Conservation (phyloP, 2,888 invertebrate genomes). For the Apoda limacodes region DNA sequence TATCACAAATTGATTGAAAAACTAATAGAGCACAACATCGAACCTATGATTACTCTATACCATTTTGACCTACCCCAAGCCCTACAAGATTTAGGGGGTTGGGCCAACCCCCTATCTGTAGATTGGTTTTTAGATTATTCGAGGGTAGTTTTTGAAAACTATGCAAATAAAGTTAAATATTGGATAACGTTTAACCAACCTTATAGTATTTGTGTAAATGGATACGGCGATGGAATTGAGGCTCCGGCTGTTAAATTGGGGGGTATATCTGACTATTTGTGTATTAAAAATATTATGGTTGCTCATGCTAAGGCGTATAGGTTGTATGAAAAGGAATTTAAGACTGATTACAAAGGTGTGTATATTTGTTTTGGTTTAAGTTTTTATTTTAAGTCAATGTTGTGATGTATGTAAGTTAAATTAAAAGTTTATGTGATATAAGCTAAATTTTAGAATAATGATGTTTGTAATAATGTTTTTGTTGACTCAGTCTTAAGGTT, state of each 20-base stretch:
- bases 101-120: constrained; percentile 33
- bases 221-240: constrained; percentile 44
- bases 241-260: constrained; percentile 42
- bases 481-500: too few relatives aligned
- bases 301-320: constrained; percentile 71
- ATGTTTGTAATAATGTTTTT: too few relatives aligned
- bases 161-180: constrained; percentile 57
- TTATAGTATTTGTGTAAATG: constrained; percentile 41
- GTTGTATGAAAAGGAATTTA: constrained; percentile 46
- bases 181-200: constrained; percentile 76
- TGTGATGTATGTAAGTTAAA: too few relatives aligned
- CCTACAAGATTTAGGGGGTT: constrained; percentile 45
- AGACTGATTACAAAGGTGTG: constrained; percentile 36
- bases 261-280: constrained; percentile 62
- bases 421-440: neutral
- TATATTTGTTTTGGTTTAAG: too few relatives aligned
- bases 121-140: constrained; percentile 65
- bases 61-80: constrained; percentile 46
- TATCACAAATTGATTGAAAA: constrained; percentile 70
- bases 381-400: too few relatives aligned
- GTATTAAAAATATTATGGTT: constrained; percentile 59
- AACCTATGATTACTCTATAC: constrained; percentile 43
- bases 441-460: neutral
- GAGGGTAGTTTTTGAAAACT: constrained; percentile 42
- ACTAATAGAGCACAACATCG: constrained; percentile 36